Evolutionary conservation across 2,113 vertebrate genomes (phyloP).

Genomic region (Melanerpes formicivorus): DNA sequence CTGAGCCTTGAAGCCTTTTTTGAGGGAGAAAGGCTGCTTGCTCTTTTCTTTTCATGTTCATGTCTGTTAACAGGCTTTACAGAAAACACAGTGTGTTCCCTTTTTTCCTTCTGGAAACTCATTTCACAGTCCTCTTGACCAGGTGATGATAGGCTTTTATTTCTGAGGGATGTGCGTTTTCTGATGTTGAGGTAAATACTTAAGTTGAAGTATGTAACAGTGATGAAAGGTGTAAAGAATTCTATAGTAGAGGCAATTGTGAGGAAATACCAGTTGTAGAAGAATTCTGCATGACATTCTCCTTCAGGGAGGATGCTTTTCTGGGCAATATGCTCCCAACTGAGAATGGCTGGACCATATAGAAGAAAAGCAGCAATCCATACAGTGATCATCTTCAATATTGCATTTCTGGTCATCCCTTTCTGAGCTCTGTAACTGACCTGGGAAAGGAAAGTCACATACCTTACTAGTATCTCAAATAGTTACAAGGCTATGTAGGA

Average conservation of each 20-base stretch:
- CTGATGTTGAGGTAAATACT: conserved; percentile 82
- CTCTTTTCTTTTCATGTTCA: not conserved
- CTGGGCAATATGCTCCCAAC: conserved; percentile 76
- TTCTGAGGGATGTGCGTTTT: conserved; percentile 66
- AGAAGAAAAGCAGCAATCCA: conserved; percentile 81
- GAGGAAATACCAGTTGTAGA: conserved; percentile 82
- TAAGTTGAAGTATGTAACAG: conserved; percentile 78
- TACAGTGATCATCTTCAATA: conserved; percentile 76
- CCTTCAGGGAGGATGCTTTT: conserved; percentile 71
- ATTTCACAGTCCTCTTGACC: conserved; percentile 54
- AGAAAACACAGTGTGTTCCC: conserved; percentile 64
- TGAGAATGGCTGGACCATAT: conserved; percentile 79
- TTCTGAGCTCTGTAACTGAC: conserved; percentile 81
- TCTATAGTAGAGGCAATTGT: conserved; percentile 79
- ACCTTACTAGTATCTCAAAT: not conserved
- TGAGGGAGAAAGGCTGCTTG: not conserved
- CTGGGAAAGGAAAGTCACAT: conserved; percentile 16
- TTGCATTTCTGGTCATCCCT: conserved; percentile 67
- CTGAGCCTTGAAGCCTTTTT: not conserved
- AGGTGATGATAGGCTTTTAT: conserved; percentile 10
- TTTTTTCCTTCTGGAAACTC: conserved; percentile 41
- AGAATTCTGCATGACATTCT: conserved; percentile 80
- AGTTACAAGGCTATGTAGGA: not conserved
- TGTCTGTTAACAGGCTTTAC: conserved; percentile 52
- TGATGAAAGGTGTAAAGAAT: conserved; percentile 82